Base-by-base conservation (phyloP, 2,888 invertebrate genomes). In the Sepioteuthis lessoniana region DNA sequence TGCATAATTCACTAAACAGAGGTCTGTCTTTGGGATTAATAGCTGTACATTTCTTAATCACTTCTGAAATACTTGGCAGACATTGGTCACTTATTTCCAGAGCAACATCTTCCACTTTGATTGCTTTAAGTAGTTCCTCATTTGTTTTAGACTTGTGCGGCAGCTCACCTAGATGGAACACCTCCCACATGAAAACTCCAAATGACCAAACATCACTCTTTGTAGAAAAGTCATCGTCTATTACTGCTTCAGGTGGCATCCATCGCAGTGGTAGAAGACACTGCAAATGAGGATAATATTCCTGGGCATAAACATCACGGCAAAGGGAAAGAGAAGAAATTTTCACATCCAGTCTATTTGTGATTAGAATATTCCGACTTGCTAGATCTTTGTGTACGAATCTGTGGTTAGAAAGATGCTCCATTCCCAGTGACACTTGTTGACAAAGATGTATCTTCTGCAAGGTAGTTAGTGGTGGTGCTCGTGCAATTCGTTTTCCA, bases 191-290 rank as follows among this genome's bases (percentile, higher is more conserved):
- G 31, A 99, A 98, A 38, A 98, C 98, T 0, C 98, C 99, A 97
- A 98, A 99, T 95, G 99, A 98, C 97, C 99, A 99, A 0, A 99
- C 98, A 97, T 99, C 99, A 96, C 99, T 99, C 97, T 99, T 99
- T 91, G 98, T 98, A 31, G 99, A 99, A 97, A 98, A 99, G 95
- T 99, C 99, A 94, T 98, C 98, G 96, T 99, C 99, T 95, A 98
- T 97, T 0, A 99, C 98, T 1, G 99, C 99, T 97, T 99, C 99
- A 10, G 97, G 97, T 0, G 99, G 98, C 97, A 99, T 97, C 99
- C 99, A 99, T 95, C 99, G 98, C 28, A 99, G 97, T 0, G 99
- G 99, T 93, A 99, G 98, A 95, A 98, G 98, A 97, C 98, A 91
- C 94, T 96, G 96, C 94, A 95, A 95, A 94, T 95, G 95, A 96